Percentiles rank a stretch among this genome's conserved stretches.
These are phyloP conservation scores for Lepidurus apus DNA, from an alignment of 1,140 invertebrate genomes.

Conservation along the genomic window DNA sequence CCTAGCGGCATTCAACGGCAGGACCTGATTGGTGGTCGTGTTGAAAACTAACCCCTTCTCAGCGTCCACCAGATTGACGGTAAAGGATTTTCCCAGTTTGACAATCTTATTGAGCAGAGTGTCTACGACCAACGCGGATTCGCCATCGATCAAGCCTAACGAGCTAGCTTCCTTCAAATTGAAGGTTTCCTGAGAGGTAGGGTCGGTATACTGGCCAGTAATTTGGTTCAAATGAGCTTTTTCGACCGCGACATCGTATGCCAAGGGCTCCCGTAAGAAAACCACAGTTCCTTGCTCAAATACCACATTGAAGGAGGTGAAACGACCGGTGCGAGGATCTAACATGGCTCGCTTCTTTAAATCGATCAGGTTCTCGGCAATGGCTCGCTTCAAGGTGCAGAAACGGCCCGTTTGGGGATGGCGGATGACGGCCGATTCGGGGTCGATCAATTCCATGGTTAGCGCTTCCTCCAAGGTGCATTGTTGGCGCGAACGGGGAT, in stretches of 20 bases:
- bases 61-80: slow-evolving; percentile 77
- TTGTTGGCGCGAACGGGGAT: slow-evolving; percentile 53
- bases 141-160: slow-evolving; percentile 75
- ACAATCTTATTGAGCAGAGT: slow-evolving; percentile 70
- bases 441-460: slow-evolving; percentile 66
- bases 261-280: slow-evolving; percentile 62
- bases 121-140: slow-evolving; percentile 83
- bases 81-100: slow-evolving; percentile 76
- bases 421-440: slow-evolving; percentile 66
- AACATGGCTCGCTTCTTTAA: slow-evolving; percentile 58
- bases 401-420: slow-evolving; percentile 69
- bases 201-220: slow-evolving; percentile 69
- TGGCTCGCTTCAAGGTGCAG: slow-evolving; percentile 61
- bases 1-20: slow-evolving; percentile 64
- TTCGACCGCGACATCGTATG: slow-evolving; percentile 71
- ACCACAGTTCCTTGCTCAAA: slow-evolving; percentile 68
- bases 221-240: slow-evolving; percentile 61
- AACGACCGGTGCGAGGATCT: slow-evolving; percentile 58
- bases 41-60: slow-evolving; percentile 79
- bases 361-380: slow-evolving; percentile 65
- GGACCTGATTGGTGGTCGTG: slow-evolving; percentile 71
- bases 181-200: slow-evolving; percentile 60
- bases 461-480: slow-evolving; percentile 74
- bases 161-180: slow-evolving; percentile 76
- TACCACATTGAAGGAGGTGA: slow-evolving; percentile 60